Base-by-base conservation (phyloP, 2,797 vertebrate genomes). In the Pogonophryne albipinna region DNA sequence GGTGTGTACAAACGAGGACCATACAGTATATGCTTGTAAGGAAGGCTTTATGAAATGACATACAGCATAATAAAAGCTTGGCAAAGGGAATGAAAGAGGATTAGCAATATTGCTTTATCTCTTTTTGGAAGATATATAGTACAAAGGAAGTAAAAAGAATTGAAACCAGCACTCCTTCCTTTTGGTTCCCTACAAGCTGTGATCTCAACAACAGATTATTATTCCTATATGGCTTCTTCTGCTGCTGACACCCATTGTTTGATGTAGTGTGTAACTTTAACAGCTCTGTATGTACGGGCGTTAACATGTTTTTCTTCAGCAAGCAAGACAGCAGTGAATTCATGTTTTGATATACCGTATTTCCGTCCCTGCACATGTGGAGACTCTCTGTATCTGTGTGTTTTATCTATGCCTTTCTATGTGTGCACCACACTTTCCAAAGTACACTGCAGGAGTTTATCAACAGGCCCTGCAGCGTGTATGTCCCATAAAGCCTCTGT, bases 11-110 rank as follows among this genome's bases (percentile, higher is more conserved):
- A 56, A 23, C 19, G 80, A 66, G 70, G 65, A 76, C 77, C 16
- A 17, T 72, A 57, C 50, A 3, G 55, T 67, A 31, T 46, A 62
- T 19, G 19, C 58, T 42, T 64, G 14, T 42, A 41, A 66, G 57
- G 41, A 38, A 46, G 23, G 57, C 73, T 20, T 67, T 52, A 14
- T 66, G 60, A 73, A 71, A 84, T 82, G 79, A 88, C 75, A 77
- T 70, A 85, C 80, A 44, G 42, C 65, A 77, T 80, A 73, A 86
- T 88, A 87, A 89, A 88, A 76, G 31, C 65, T 3, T 1, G 19
- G 51, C 34, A 74, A 17, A 74, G 68, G 52, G 20, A 61, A 64
- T 73, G 50, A 17, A 59, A 73, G 74, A 31, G 41, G 56, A 64
- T 58, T 44, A 15, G 79, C 50, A 77, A 68, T 61, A 74, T 77